phyloP scores from a whole-genome alignment of 2,113 vertebrate genomes.

The Balaenoptera acutorostrata region DNA sequence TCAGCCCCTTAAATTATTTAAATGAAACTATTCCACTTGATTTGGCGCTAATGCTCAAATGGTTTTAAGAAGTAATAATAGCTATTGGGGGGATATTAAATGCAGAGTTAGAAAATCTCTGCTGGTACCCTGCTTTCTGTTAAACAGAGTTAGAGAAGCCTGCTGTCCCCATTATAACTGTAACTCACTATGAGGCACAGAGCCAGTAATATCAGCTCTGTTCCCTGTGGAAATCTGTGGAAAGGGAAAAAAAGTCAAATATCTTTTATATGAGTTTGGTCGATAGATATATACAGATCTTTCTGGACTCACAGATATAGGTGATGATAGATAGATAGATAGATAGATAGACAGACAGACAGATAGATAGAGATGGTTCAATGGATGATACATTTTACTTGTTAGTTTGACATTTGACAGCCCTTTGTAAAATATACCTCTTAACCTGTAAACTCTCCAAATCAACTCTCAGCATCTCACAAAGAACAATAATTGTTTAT shows the following conservation, averaged over 20 bases:
- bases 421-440: constrained; percentile 68
- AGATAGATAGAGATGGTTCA: not conserved
- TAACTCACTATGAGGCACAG: not conserved
- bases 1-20: constrained; percentile 70
- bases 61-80: constrained; percentile 56
- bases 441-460: constrained; percentile 79
- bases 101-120: constrained; percentile 58
- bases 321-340: constrained; percentile 1
- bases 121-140: not conserved
- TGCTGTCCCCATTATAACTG: constrained; percentile 17
- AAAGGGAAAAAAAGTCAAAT: constrained; percentile 1
- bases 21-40: constrained; percentile 71
- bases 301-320: not conserved
- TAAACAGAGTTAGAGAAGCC: constrained; percentile 53
- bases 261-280: not conserved
- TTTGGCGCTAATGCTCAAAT: constrained; percentile 59
- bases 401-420: constrained; percentile 67
- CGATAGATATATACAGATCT: not conserved
- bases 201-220: constrained; percentile 13
- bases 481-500: constrained; percentile 85
- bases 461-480: constrained; percentile 78
- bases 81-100: constrained; percentile 58
- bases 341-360: not conserved
- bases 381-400: constrained; percentile 7
- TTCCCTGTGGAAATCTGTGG: constrained; percentile 29